These are phyloP conservation scores for Thrips palmi DNA, from an alignment of 1,140 invertebrate species.

Conservation along the genomic window DNA sequence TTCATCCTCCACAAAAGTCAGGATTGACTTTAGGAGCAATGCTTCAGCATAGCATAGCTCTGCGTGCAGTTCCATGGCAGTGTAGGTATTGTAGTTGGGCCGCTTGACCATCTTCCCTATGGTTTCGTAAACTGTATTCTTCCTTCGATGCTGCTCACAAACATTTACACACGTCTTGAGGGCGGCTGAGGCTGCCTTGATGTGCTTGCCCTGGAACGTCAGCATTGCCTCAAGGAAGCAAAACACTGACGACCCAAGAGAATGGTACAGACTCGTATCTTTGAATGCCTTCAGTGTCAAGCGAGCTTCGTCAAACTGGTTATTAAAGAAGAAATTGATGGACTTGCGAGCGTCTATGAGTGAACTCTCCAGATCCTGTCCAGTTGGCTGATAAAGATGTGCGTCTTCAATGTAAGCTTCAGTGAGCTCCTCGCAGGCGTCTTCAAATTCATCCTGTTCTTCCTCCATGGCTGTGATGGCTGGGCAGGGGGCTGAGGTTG, in stretches of 20 bases:
- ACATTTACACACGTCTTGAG: conserved; percentile 58
- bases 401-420: not conserved
- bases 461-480: not conserved
- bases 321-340: conserved; percentile 72
- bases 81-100: conserved; percentile 56
- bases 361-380: conserved; percentile 40
- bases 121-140: conserved; percentile 52
- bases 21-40: conserved; percentile 65
- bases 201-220: conserved; percentile 72
- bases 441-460: not conserved
- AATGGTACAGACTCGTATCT: conserved; percentile 72
- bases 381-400: too few species aligned
- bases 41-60: conserved; percentile 89
- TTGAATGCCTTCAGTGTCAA: conserved; percentile 56
- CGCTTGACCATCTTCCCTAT: conserved; percentile 65
- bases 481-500: too few species aligned
- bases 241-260: conserved; percentile 76
- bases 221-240: conserved; percentile 81
- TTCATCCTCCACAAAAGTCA: conserved; percentile 90
- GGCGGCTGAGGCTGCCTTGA: conserved; percentile 48
- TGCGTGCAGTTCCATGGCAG: conserved; percentile 78
- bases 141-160: conserved; percentile 51
- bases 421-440: not conserved
- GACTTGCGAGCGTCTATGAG: conserved; percentile 48
- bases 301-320: conserved; percentile 64